Base-by-base conservation (phyloP, 64 coral and sea anemone genomes). In the Pocillopora damicornis region DNA sequence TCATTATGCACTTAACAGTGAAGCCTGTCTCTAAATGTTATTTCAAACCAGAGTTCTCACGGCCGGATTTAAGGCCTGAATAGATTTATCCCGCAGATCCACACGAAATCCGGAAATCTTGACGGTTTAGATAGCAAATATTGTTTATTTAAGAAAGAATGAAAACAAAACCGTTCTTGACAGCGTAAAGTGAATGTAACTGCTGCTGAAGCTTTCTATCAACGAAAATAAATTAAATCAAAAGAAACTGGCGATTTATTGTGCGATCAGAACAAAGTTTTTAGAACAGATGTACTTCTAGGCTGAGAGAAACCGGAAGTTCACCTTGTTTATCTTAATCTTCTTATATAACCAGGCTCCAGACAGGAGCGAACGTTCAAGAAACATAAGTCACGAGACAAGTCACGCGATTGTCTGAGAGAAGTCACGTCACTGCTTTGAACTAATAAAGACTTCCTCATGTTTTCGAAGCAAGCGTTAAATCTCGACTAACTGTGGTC, bases 81-180 rank as follows among this genome's bases (percentile, higher is more conserved):
- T 26, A 51, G 58, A 60, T 60, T 60, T 60, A 13, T 2, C 16
- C 12, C 30, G 20, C 18, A 61, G 9, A 58, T 22, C n/a, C 23
- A 57, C n/a, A 79, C 22, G 60, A 79, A 60, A 56, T 60, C 77
- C 77, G 77, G 77, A 79, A 60, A 79, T 60, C 77, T 60, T 58
- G 60, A 79, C 38, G 10, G 77, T 56, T 57, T 37, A 60, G 23
- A n/a, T 9, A 56, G 30, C 77, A 59, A 60, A 77, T 77, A 22
- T 77, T 77, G 75, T 77, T 77, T 56, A 56, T 20, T 77, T 51
- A 57, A 9, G 38, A 23, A 4, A 71, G 22, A n/a, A 4, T 25
- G 25, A 79, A 20, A 30, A 79, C 26, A n/a, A n/a, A 5, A 11
- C 13, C 20, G 37, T 15, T 57, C 57, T 42, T 6, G 20, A 20